Evolutionary conservation across 1,140 invertebrate genomes (phyloP).

Genomic region (Drosophila saltans): DNA sequence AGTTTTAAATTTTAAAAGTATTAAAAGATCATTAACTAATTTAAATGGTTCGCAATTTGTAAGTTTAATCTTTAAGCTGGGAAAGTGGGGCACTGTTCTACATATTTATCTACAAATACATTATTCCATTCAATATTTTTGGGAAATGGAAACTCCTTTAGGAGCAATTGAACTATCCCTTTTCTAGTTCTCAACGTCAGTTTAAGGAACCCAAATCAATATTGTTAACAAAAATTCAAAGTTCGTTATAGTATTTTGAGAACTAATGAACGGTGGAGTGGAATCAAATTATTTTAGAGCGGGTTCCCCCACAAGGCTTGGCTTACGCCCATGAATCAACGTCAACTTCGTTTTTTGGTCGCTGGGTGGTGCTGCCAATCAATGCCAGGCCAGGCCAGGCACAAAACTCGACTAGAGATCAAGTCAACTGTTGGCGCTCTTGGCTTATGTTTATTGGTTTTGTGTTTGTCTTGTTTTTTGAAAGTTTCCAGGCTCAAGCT

Average conservation of each 20-base stretch:
- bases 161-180: too few relatives aligned
- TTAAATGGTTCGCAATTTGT: too few relatives aligned
- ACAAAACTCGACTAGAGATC: slow-evolving; percentile 10
- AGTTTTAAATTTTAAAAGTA: too few relatives aligned
- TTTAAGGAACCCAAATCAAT: too few relatives aligned
- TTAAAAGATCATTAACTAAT: too few relatives aligned
- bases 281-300: slow-evolving; percentile 30
- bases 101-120: too few relatives aligned
- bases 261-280: not conserved
- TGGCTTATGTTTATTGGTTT: slow-evolving; percentile 21
- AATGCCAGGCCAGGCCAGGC: slow-evolving; percentile 40
- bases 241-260: slow-evolving; percentile 1
- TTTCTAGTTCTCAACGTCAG: too few relatives aligned
- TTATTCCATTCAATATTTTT: too few relatives aligned
- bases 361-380: slow-evolving; percentile 62
- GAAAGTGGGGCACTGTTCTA: too few relatives aligned
- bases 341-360: slow-evolving; percentile 32
- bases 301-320: slow-evolving; percentile 32
- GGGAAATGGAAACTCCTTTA: too few relatives aligned
- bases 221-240: not conserved
- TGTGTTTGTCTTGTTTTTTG: slow-evolving; percentile 51
- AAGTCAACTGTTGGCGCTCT: slow-evolving; percentile 19
- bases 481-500: slow-evolving; percentile 40
- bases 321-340: slow-evolving; percentile 25
- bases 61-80: too few relatives aligned